Percentiles rank a stretch among this genome's conserved stretches.
Conservation (phyloP, 1,140 invertebrate genomes). For the Melipona quadrifasciata region DNA sequence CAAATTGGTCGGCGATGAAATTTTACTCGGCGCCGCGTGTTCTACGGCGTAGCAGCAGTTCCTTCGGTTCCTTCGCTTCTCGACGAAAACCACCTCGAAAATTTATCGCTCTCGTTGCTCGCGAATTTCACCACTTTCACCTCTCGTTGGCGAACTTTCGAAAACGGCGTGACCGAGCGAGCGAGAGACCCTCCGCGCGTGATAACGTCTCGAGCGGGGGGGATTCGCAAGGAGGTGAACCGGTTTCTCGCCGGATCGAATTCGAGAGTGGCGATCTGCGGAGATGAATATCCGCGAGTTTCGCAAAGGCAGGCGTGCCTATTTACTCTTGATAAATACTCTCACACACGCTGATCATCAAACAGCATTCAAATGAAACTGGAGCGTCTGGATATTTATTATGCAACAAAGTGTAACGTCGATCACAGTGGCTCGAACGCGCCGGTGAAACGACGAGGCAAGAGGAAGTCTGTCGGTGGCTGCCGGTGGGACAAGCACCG, state of each 20-base stretch:
- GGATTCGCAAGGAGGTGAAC: not conserved
- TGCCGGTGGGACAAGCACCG: not conserved
- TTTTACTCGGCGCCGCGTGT: not conserved
- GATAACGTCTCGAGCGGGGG: not conserved
- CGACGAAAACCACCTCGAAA: too few relatives aligned
- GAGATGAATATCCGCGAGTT: not conserved
- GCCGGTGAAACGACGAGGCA: too few relatives aligned
- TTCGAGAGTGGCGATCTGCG: too few relatives aligned
- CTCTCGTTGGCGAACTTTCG: not conserved
- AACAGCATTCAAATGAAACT: too few relatives aligned
- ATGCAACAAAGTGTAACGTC: too few relatives aligned
- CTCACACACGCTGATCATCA: too few relatives aligned
- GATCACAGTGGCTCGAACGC: too few relatives aligned
- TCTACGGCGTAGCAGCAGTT: not conserved
- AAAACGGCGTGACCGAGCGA: not conserved
- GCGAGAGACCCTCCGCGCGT: not conserved
- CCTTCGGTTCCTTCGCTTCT: too few relatives aligned
- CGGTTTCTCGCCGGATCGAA: not conserved
- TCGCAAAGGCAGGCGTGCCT: not conserved
- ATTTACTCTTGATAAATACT: too few relatives aligned
- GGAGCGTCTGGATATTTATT: too few relatives aligned
- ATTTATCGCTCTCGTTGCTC: not conserved
- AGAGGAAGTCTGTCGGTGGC: not conserved
- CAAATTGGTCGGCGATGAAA: not conserved
- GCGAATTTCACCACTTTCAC: conserved; percentile 2